A percentile compares a stretch with the other conserved stretches of the same genome.
phyloP scores from a whole-genome alignment of 2,888 invertebrate species.

The Stenotaenia linearis region DNA sequence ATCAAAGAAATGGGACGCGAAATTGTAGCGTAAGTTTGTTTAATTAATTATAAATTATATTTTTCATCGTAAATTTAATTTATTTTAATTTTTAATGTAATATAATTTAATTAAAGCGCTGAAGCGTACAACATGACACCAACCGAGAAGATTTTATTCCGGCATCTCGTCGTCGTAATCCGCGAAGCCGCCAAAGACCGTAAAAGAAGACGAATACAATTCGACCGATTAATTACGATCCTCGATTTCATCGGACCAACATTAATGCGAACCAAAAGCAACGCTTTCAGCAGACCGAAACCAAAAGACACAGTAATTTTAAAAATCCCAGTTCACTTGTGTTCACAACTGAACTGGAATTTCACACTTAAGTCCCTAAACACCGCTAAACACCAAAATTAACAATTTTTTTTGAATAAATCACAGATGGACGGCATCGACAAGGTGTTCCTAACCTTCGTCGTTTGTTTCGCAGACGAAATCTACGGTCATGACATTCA shows the following conservation, averaged over 20 bases:
- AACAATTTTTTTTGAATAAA: background rate
- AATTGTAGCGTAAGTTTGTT: background rate
- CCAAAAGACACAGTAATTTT: background rate
- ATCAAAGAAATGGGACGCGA: background rate
- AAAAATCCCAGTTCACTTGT: too few relatives aligned
- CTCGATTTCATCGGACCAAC: background rate
- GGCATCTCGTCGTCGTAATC: background rate
- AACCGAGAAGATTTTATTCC: background rate
- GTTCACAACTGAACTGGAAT: too few relatives aligned
- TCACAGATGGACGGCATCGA: background rate
- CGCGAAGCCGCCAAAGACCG: background rate
- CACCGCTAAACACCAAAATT: background rate
- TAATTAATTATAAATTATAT: too few relatives aligned
- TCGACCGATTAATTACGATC: background rate
- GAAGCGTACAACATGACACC: background rate
- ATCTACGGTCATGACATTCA: background rate
- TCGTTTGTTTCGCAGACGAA: background rate
- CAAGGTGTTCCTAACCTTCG: background rate
- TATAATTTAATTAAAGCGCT: background rate
- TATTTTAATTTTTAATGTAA: background rate
- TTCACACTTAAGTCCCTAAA: background rate
- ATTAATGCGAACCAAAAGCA: background rate
- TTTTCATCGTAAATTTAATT: too few relatives aligned
- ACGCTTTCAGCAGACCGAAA: background rate
- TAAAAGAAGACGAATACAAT: background rate